A percentile compares a stretch with the other conserved stretches of the same genome.
Conservation (phyloP, 2,797 vertebrate species). For the Neosilurus hyrtlii region DNA sequence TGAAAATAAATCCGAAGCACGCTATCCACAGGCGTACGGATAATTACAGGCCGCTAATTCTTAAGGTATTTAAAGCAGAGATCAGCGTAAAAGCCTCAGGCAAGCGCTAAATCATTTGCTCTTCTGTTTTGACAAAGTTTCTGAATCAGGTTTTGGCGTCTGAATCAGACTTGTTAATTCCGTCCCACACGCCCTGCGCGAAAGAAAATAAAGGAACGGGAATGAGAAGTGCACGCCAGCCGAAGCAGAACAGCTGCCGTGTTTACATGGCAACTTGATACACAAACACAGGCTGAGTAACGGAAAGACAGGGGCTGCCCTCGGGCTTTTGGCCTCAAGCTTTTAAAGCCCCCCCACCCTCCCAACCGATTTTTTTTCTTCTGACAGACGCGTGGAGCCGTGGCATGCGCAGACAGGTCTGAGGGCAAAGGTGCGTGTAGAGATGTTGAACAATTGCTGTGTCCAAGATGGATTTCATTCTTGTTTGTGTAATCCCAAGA, state of each 20-base stretch:
- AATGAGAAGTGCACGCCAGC: constrained; percentile 61
- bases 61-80: constrained; percentile 11
- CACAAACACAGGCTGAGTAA: constrained; percentile 74
- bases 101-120: constrained; percentile 43
- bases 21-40: background rate
- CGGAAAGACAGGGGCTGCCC: constrained; percentile 64
- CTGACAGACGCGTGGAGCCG: constrained; percentile 51
- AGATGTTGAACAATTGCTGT: background rate
- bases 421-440: constrained; percentile 40
- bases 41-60: constrained; percentile 20
- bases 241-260: constrained; percentile 70
- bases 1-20: background rate
- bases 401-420: constrained; percentile 62
- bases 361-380: too few species aligned
- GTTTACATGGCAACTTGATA: constrained; percentile 81
- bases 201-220: constrained; percentile 65
- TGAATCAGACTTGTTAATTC: constrained; percentile 57
- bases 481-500: background rate
- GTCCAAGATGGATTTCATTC: background rate
- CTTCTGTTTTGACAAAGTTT: constrained; percentile 55
- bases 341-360: constrained; percentile 19
- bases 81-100: constrained; percentile 36
- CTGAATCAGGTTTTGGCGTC: constrained; percentile 24
- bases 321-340: constrained; percentile 36
- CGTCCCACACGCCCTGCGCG: constrained; percentile 57